These are phyloP conservation scores for Pipistrellus pygmaeus DNA, from an alignment of 2,797 vertebrate genomes.

Conservation along the genomic window DNA sequence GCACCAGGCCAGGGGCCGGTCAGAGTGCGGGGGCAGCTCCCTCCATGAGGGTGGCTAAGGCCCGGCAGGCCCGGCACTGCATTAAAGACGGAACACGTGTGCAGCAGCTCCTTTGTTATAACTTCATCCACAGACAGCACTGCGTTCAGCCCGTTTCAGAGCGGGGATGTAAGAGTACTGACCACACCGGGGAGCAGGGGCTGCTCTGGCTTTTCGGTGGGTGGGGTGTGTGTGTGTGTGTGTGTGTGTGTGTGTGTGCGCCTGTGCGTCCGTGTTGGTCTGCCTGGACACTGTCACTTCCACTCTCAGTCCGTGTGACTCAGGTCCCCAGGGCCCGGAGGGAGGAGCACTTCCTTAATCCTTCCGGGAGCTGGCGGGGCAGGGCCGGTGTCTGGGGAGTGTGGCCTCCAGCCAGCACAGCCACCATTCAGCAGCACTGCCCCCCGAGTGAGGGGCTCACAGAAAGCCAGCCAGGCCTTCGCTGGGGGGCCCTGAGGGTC, in stretches of 20 bases:
- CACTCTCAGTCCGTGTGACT: neutral
- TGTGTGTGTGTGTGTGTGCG: no score
- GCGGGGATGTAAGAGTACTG: neutral
- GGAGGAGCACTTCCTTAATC: neutral
- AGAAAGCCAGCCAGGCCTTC: neutral
- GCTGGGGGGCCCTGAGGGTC: neutral
- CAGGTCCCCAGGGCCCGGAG: no score
- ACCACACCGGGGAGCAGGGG: fast-evolving
- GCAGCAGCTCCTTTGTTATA: neutral
- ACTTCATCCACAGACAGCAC: fast-evolving
- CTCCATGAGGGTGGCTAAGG: fast-evolving
- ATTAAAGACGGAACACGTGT: fast-evolving
- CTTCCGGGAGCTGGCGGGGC: neutral
- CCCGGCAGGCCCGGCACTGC: fast-evolving
- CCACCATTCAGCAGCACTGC: neutral
- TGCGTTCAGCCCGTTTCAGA: neutral
- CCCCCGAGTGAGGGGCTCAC: neutral
- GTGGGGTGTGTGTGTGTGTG: no score
- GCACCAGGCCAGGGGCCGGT: fast-evolving
- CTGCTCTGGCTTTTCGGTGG: neutral
- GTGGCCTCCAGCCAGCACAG: neutral
- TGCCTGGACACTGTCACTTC: no score
- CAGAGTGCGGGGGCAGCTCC: no score
- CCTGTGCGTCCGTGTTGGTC: neutral
- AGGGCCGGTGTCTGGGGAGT: neutral